phyloP scores from a whole-genome alignment of 2,113 vertebrate genomes.

The Gadus chalcogrammus region DNA sequence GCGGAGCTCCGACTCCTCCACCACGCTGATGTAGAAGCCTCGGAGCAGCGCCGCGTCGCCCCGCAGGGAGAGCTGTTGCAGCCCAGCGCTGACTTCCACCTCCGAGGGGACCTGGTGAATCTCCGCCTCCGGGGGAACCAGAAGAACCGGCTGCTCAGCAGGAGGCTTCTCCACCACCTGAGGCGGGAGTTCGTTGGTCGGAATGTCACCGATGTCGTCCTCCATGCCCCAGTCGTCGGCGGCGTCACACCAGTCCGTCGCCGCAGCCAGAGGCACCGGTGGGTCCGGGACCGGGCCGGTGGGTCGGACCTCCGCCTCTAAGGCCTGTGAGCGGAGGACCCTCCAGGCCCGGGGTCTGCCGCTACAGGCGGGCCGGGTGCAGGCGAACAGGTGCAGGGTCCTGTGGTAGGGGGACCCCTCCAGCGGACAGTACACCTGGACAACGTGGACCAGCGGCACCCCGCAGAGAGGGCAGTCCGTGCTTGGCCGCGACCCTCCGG shows the following conservation, averaged over 20 bases:
- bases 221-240: slow-evolving; percentile 64
- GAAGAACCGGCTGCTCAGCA: too few relatives aligned
- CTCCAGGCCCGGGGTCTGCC: slow-evolving; percentile 54
- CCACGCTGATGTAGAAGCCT: slow-evolving; percentile 57
- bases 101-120: slow-evolving; percentile 7
- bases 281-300: accelerated
- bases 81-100: slow-evolving; percentile 9
- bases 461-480: slow-evolving; percentile 44
- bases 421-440: slow-evolving; percentile 62
- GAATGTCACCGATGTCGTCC: neutral
- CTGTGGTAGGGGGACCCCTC: slow-evolving; percentile 48
- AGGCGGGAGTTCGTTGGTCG: neutral
- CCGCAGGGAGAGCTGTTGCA: slow-evolving; percentile 40
- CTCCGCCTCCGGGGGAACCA: neutral
- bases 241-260: slow-evolving; percentile 58
- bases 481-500: neutral
- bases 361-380: slow-evolving; percentile 29
- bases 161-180: neutral
- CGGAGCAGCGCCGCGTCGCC: slow-evolving; percentile 12
- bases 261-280: slow-evolving; percentile 23
- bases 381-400: slow-evolving; percentile 58
- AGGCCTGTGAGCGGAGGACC: neutral
- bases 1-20: slow-evolving; percentile 47
- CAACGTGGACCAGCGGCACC: slow-evolving; percentile 33
- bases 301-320: too few relatives aligned